Evolutionary conservation across 1,140 invertebrate species (phyloP).

Genomic region (Heliothis subflexa): DNA sequence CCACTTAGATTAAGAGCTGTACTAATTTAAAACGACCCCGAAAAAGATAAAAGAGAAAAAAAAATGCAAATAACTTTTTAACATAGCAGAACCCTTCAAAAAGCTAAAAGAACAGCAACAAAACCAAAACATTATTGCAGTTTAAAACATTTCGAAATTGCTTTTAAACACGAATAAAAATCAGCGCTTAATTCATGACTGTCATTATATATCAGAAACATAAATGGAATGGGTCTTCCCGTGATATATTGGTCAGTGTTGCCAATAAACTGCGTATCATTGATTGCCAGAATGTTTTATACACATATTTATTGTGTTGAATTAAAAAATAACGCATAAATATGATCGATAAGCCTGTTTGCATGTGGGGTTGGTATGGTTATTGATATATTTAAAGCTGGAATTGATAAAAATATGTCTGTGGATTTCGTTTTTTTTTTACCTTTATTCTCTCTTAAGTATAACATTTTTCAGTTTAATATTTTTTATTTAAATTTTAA

Average conservation of each 20-base stretch:
- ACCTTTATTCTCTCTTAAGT: too few relatives aligned
- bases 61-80: too few relatives aligned
- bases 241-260: constrained; percentile 44
- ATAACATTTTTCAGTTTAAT: too few relatives aligned
- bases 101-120: neutral
- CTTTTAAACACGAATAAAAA: constrained; percentile 41
- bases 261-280: constrained; percentile 44
- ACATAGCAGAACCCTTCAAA: neutral
- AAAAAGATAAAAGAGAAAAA: too few relatives aligned
- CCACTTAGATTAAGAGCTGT: too few relatives aligned
- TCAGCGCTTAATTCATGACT: constrained; percentile 45
- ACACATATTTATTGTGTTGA: constrained; percentile 38
- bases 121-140: neutral
- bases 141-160: neutral
- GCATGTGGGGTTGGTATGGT: neutral
- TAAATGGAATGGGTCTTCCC: constrained; percentile 51
- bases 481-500: too few relatives aligned
- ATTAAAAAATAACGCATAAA: constrained; percentile 34
- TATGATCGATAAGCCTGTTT: constrained; percentile 23
- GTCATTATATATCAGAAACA: constrained; percentile 50
- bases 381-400: too few relatives aligned
- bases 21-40: too few relatives aligned
- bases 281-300: constrained; percentile 39
- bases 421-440: too few relatives aligned
- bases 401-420: too few relatives aligned